Conservation (phyloP, 2,797 vertebrate genomes). For the Oreochromis mossambicus region DNA sequence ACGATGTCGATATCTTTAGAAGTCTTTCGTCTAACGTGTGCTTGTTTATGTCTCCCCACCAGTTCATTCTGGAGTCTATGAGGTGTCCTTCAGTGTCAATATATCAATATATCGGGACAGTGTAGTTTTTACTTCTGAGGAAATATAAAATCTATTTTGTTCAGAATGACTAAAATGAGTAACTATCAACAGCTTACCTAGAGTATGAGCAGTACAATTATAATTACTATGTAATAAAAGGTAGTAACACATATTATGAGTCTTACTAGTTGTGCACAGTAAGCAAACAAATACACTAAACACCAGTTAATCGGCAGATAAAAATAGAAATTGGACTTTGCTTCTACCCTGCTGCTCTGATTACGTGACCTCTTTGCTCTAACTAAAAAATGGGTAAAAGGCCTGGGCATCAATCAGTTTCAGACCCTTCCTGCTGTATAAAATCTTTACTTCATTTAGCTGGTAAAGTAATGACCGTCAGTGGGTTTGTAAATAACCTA, state of each 20-base stretch:
- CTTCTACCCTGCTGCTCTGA: neutral
- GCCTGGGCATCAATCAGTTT: constrained; percentile 4
- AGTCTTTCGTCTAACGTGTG: neutral
- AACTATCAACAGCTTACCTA: neutral
- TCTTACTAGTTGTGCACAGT: neutral
- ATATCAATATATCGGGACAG: neutral
- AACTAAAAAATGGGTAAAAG: neutral
- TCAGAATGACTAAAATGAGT: neutral
- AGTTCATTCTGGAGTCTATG: neutral
- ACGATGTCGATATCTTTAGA: constrained; percentile 2
- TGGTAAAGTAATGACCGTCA: constrained; percentile 33
- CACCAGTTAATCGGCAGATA: neutral
- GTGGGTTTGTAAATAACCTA: constrained; percentile 56
- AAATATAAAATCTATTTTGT: neutral
- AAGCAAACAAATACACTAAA: neutral
- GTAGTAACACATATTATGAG: neutral
- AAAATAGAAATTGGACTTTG: neutral
- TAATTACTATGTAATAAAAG: neutral
- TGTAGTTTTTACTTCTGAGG: neutral
- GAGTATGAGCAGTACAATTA: neutral
- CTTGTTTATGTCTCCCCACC: neutral
- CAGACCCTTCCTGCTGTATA: constrained; percentile 6
- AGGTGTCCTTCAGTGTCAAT: neutral
- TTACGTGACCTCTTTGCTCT: neutral
- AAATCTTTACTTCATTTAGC: constrained; percentile 30